Evolutionary conservation across 2,888 invertebrate species (phyloP).

Genomic region (Microdon myrmicae): DNA sequence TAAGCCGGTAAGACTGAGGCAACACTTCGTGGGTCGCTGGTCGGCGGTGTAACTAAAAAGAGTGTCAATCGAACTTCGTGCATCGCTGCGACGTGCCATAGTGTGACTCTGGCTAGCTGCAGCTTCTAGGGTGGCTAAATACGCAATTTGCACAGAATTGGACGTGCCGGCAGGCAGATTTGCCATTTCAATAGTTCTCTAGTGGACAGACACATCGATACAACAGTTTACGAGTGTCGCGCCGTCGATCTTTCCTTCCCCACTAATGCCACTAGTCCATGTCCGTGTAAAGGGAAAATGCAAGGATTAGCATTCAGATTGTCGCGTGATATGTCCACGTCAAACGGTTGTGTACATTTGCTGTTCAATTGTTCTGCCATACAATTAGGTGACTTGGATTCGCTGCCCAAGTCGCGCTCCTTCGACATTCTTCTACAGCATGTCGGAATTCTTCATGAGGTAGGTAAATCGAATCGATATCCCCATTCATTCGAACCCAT

Average conservation of each 20-base stretch:
- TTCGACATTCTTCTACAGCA: conserved; percentile 7
- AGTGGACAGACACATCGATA: conserved; percentile 47
- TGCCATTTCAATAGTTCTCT: conserved; percentile 37
- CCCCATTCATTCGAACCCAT: too few relatives aligned
- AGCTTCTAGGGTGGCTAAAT: conserved; percentile 44
- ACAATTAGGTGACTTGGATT: conserved; percentile 50
- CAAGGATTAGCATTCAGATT: conserved; percentile 52
- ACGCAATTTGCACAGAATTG: conserved; percentile 50
- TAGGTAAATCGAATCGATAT: too few relatives aligned
- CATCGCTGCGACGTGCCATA: conserved; percentile 26
- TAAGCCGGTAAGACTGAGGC: conserved; percentile 7
- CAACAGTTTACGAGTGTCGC: conserved; percentile 51
- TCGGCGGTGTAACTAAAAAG: conserved; percentile 46
- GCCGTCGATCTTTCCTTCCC: conserved; percentile 28
- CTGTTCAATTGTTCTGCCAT: conserved; percentile 52
- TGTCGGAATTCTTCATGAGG: too few relatives aligned
- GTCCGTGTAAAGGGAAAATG: conserved; percentile 7
- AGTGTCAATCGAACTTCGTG: conserved; percentile 51
- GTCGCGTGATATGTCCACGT: conserved; percentile 43
- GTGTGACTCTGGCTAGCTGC: background rate
- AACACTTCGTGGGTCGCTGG: conserved; percentile 1
- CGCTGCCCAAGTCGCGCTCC: conserved; percentile 25
- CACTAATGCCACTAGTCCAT: conserved; percentile 6
- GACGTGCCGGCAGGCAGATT: conserved; percentile 40
- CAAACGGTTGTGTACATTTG: conserved; percentile 46